Conservation (phyloP, 2,113 vertebrate species). For the Atlantisia rogersi region DNA sequence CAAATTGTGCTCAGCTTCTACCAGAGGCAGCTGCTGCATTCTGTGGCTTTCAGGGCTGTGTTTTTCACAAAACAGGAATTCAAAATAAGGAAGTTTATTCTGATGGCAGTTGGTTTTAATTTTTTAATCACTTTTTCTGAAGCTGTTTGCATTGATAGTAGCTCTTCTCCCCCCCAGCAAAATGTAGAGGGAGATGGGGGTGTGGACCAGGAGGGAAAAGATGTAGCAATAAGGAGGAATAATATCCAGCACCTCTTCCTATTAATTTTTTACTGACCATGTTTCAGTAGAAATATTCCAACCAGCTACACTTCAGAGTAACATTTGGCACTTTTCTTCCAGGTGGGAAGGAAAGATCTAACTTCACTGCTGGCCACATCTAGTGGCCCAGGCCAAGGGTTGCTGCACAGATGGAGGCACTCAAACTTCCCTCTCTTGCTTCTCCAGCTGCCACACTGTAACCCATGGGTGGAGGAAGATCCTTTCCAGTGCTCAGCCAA, state of each 20-base stretch:
- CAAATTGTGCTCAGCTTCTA: background rate
- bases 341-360: background rate
- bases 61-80: background rate
- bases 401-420: background rate
- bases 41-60: background rate
- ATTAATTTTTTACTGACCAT: background rate
- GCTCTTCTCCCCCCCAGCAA: background rate
- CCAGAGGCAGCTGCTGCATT: background rate
- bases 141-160: background rate
- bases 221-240: background rate
- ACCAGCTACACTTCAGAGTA: background rate
- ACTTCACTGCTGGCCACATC: background rate
- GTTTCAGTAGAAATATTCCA: background rate
- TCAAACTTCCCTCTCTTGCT: background rate
- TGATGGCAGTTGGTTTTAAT: background rate
- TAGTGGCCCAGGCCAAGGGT: background rate
- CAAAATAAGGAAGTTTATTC: conserved; percentile 1
- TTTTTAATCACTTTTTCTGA: background rate
- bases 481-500: background rate
- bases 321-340: conserved; percentile 11
- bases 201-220: background rate
- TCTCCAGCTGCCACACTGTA: background rate
- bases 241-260: background rate
- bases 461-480: background rate
- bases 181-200: background rate